Evolutionary conservation across 2,888 invertebrate species (phyloP).

Genomic region (Drosophila pseudotakahashii): DNA sequence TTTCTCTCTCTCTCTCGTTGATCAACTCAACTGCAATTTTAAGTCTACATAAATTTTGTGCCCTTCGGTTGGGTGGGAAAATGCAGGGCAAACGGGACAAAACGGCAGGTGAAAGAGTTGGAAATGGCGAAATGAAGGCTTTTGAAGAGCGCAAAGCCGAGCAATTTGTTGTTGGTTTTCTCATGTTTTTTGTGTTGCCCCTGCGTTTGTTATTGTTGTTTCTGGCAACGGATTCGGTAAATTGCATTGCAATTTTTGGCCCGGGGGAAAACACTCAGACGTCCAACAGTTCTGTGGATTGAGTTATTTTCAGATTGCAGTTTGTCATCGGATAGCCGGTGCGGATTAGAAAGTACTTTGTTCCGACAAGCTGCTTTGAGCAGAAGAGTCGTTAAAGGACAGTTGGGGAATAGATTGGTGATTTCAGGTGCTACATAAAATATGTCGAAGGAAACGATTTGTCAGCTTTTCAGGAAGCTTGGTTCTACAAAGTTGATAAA

Average conservation of each 20-base stretch:
- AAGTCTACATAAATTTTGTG: slow-evolving; percentile 65
- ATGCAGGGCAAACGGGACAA: slow-evolving; percentile 33
- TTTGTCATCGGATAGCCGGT: slow-evolving; percentile 33
- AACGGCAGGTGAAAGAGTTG: slow-evolving; percentile 15
- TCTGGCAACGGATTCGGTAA: slow-evolving; percentile 46
- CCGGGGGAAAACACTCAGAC: slow-evolving; percentile 17
- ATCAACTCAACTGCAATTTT: slow-evolving; percentile 41
- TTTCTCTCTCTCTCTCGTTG: slow-evolving; percentile 6
- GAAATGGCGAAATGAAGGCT: slow-evolving; percentile 10
- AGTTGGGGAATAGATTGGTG: slow-evolving; percentile 1
- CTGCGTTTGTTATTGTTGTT: slow-evolving; percentile 24
- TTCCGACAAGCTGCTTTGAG: slow-evolving; percentile 18
- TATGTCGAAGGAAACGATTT: neutral
- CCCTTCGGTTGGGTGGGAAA: slow-evolving; percentile 6
- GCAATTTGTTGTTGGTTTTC: slow-evolving; percentile 44
- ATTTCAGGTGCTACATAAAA: slow-evolving; percentile 7
- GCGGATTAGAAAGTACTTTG: slow-evolving; percentile 32
- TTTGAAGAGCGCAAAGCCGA: slow-evolving; percentile 39
- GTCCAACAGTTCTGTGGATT: neutral
- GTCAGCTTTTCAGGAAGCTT: neutral
- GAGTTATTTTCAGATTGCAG: slow-evolving; percentile 31
- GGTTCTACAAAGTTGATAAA: no score
- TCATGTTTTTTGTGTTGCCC: slow-evolving; percentile 1
- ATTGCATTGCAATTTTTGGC: slow-evolving; percentile 66
- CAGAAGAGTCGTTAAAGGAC: slow-evolving; percentile 4